phyloP scores from a whole-genome alignment of 1,140 invertebrate species.

The Ectropis grisescens region DNA sequence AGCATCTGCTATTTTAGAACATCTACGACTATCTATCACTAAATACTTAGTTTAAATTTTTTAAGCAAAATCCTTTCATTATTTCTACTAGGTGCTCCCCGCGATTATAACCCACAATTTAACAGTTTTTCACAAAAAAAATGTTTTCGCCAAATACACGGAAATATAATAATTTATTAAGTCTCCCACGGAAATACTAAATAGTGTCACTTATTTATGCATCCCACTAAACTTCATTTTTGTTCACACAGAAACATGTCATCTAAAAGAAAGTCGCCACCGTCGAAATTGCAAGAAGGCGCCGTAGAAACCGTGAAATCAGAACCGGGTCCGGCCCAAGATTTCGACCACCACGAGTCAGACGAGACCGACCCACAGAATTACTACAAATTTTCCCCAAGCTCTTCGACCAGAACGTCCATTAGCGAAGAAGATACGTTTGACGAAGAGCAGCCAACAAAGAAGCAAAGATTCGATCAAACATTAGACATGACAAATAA shows the following conservation, averaged over 20 bases:
- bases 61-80: too few relatives aligned
- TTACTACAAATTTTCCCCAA: constrained; percentile 72
- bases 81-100: too few relatives aligned
- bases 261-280: constrained; percentile 93
- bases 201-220: too few relatives aligned
- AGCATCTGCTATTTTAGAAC: too few relatives aligned
- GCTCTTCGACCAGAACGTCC: constrained; percentile 68
- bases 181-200: too few relatives aligned
- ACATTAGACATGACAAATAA: constrained; percentile 69
- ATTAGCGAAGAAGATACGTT: constrained; percentile 73
- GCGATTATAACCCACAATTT: too few relatives aligned
- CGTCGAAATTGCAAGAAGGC: constrained; percentile 90
- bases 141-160: too few relatives aligned
- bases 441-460: constrained; percentile 70
- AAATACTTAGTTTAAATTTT: too few relatives aligned
- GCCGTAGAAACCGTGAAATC: constrained; percentile 68
- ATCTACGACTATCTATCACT: too few relatives aligned
- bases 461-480: constrained; percentile 62
- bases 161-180: too few relatives aligned
- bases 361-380: constrained; percentile 47
- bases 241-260: constrained; percentile 87
- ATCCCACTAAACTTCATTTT: constrained; percentile 1
- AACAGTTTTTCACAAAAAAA: too few relatives aligned
- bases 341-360: constrained; percentile 55
- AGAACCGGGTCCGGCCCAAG: constrained; percentile 54